Percentiles rank a stretch among this genome's conserved stretches.
phyloP scores from a whole-genome alignment of 1,140 invertebrate genomes.

The Pogonomyrmex barbatus region DNA sequence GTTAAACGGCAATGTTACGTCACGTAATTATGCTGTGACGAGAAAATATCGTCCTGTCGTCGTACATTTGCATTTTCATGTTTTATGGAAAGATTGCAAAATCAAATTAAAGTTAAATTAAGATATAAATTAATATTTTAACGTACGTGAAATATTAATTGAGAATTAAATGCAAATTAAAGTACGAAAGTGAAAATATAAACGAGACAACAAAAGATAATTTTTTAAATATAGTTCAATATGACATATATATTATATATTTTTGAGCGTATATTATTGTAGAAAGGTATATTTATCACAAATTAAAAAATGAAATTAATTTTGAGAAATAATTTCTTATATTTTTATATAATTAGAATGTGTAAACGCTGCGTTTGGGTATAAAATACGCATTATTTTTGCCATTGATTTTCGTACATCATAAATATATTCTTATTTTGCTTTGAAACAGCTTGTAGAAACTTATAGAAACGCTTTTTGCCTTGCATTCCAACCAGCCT shows the following conservation, averaged over 20 bases:
- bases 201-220: not conserved
- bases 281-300: not conserved
- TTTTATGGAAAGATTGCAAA: not conserved
- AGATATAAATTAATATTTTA: not conserved
- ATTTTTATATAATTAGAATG: not conserved
- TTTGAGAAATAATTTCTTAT: not conserved
- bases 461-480: conserved; percentile 3
- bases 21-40: conserved; percentile 2
- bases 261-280: not conserved
- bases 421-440: not conserved
- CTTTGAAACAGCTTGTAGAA: conserved; percentile 13
- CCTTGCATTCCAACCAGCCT: not conserved
- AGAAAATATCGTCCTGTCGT: not conserved
- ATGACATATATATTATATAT: not conserved
- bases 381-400: conserved; percentile 19
- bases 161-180: not conserved
- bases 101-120: not conserved
- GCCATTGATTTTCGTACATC: not conserved
- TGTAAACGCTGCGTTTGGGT: not conserved
- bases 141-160: not conserved
- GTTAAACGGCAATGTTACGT: conserved; percentile 33
- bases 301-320: not conserved
- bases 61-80: not conserved
- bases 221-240: not conserved
- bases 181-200: not conserved